A percentile compares a stretch with the other conserved stretches of the same genome.
phyloP scores from a whole-genome alignment of 2,113 vertebrate species.

The Morone saxatilis region DNA sequence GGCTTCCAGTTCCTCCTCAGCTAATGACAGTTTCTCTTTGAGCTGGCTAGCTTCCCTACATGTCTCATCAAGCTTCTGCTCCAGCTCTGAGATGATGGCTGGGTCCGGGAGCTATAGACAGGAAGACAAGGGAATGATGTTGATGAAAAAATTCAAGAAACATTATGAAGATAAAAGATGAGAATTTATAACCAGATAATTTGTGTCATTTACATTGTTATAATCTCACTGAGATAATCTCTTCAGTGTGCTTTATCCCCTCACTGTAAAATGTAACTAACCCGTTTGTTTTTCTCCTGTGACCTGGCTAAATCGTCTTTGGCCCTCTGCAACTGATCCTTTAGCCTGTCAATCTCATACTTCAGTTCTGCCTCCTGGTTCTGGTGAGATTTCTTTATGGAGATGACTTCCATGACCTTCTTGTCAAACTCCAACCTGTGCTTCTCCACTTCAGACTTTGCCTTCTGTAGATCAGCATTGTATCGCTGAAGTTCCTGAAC shows the following conservation, averaged over 20 bases:
- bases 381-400: conserved; percentile 86
- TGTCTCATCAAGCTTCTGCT: conserved; percentile 82
- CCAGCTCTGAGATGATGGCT: conserved; percentile 83
- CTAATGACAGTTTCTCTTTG: conserved; percentile 83
- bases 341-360: conserved; percentile 83
- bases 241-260: not conserved
- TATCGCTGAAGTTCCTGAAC: conserved; percentile 85
- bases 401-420: conserved; percentile 88
- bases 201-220: not conserved
- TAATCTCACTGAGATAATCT: not conserved
- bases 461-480: conserved; percentile 81
- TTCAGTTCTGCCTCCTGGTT: conserved; percentile 85
- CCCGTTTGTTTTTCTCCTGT: conserved; percentile 82
- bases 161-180: not conserved
- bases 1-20: conserved; percentile 86
- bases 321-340: conserved; percentile 83
- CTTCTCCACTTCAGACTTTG: conserved; percentile 79
- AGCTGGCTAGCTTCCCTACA: conserved; percentile 81
- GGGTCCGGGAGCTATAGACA: conserved; percentile 85
- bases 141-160: not conserved
- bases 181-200: not conserved
- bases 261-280: conserved; percentile 33
- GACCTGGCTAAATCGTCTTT: conserved; percentile 84
- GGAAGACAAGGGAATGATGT: not conserved
- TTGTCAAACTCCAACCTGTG: conserved; percentile 80